Evolutionary conservation across 2,888 invertebrate species (phyloP).

Genomic region (Aphodius sticticus): DNA sequence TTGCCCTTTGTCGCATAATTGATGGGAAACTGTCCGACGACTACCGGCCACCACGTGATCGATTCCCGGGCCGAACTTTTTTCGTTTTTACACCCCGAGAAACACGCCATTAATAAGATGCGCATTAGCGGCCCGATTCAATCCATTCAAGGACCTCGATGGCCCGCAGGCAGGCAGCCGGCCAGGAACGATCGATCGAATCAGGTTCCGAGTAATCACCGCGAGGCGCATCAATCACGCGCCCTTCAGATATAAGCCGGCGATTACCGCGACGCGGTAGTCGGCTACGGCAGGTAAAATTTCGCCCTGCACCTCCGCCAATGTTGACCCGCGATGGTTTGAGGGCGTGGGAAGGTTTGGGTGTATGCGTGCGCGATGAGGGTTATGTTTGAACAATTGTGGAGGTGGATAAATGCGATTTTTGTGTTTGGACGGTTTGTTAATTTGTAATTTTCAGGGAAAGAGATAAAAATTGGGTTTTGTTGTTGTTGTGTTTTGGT

Average conservation of each 20-base stretch:
- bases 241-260: slow-evolving; percentile 46
- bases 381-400: no score
- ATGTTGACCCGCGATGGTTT: not conserved
- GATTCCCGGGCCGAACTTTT: slow-evolving; percentile 8
- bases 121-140: slow-evolving; percentile 52
- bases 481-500: no score
- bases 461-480: no score
- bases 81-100: slow-evolving; percentile 9
- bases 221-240: slow-evolving; percentile 60
- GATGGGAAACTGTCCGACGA: not conserved
- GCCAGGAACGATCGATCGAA: slow-evolving; percentile 59
- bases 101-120: slow-evolving; percentile 51
- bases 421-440: no score
- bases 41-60: no score
- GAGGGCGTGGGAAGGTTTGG: no score
- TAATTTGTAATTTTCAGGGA: no score
- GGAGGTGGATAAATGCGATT: no score
- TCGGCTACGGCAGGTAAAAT: slow-evolving; percentile 12
- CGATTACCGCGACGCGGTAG: slow-evolving; percentile 26
- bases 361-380: no score
- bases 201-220: slow-evolving; percentile 59
- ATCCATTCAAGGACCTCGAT: slow-evolving; percentile 59
- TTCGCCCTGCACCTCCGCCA: not conserved
- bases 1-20: not conserved
- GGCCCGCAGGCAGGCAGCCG: slow-evolving; percentile 57